Percentiles rank a stretch among this genome's conserved stretches.
Conservation (phyloP, 2,888 invertebrate species). For the Diarsia dahlii region DNA sequence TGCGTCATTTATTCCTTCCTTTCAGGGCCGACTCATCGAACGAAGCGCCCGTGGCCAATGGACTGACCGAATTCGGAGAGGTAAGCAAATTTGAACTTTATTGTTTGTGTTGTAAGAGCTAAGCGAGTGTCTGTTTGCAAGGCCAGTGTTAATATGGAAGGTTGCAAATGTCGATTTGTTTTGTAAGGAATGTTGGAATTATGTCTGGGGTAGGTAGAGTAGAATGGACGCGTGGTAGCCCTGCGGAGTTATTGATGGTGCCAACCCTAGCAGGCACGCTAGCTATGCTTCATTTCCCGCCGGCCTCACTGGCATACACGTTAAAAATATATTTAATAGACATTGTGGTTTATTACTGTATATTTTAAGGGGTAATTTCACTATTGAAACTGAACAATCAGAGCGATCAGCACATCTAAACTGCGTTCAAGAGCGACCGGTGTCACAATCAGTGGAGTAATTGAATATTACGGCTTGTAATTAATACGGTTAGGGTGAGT, state of each 20-base stretch:
- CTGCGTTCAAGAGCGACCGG: background rate
- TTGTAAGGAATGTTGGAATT: conserved; percentile 44
- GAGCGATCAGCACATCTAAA: background rate
- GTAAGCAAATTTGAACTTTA: conserved; percentile 78
- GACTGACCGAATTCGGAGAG: conserved; percentile 89
- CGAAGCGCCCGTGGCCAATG: conserved; percentile 86
- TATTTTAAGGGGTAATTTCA: background rate
- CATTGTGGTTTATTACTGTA: background rate
- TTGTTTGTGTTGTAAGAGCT: conserved; percentile 46
- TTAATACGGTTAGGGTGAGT: no score
- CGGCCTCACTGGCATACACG: no score
- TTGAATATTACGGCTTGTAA: no score
- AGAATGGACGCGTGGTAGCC: conserved; percentile 34
- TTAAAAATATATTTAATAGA: background rate
- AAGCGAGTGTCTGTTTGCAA: conserved; percentile 55
- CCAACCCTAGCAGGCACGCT: background rate
- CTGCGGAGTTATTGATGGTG: conserved; percentile 20
- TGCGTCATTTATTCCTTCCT: conserved; percentile 81
- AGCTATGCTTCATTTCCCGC: conserved; percentile 1
- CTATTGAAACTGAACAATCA: background rate
- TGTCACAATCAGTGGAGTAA: no score
- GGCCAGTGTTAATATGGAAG: conserved; percentile 50
- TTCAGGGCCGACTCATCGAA: conserved; percentile 90
- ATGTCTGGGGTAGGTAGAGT: conserved; percentile 16
- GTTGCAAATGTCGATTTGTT: conserved; percentile 54